Evolutionary conservation across 2,113 vertebrate species (phyloP).

Genomic region (Paralichthys olivaceus): DNA sequence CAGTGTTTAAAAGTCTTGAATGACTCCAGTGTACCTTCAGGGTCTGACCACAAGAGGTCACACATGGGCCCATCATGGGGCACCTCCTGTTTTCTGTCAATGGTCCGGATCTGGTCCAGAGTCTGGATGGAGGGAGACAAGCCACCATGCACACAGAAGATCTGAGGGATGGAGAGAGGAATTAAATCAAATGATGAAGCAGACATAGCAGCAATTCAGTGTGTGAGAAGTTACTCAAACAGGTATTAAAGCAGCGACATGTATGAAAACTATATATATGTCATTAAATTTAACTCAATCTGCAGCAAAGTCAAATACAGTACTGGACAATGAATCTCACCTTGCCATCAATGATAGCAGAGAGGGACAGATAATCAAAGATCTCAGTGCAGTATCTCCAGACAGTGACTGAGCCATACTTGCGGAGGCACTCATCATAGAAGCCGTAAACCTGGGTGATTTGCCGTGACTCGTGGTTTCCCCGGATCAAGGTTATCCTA

Average conservation of each 20-base stretch:
- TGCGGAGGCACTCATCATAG: conserved; percentile 95
- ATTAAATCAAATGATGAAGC: background rate
- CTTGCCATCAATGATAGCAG: conserved; percentile 96
- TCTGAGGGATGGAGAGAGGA: conserved; percentile 61
- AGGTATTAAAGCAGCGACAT: background rate
- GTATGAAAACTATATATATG: background rate
- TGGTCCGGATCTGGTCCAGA: conserved; percentile 95
- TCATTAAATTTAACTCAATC: background rate
- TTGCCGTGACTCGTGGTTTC: conserved; percentile 95
- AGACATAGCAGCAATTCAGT: background rate
- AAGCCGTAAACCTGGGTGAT: conserved; percentile 97
- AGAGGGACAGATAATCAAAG: conserved; percentile 96
- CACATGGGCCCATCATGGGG: conserved; percentile 97
- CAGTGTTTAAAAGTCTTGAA: background rate
- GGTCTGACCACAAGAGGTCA: conserved; percentile 95
- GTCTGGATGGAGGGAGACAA: conserved; percentile 96
- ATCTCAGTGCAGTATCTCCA: conserved; percentile 98
- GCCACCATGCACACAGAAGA: conserved; percentile 92
- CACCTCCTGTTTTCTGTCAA: conserved; percentile 96
- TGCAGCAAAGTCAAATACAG: background rate
- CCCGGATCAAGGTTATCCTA: conserved; percentile 93
- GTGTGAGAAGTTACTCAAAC: background rate
- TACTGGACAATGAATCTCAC: conserved; percentile 64
- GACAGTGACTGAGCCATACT: conserved; percentile 95
- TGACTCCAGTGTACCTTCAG: conserved; percentile 85